phyloP scores from a whole-genome alignment of 2,888 invertebrate genomes.

The Craniophora ligustri region DNA sequence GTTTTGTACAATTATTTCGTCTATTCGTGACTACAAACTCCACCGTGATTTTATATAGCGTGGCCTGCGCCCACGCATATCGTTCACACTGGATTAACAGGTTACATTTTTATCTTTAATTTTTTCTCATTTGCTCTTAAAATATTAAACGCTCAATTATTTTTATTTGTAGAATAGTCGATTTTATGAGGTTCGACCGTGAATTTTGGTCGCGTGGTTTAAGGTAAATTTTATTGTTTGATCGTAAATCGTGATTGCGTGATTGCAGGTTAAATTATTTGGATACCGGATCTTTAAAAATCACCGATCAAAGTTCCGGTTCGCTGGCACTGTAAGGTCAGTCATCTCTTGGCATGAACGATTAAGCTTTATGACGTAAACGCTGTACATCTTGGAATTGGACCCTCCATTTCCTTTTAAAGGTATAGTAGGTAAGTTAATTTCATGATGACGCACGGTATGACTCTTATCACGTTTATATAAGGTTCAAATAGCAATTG shows the following conservation, averaged over 20 bases:
- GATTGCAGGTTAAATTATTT: conserved; percentile 42
- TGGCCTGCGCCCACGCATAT: conserved; percentile 73
- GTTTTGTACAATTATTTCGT: conserved; percentile 71
- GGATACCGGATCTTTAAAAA: conserved; percentile 45
- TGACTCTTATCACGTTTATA: too few relatives aligned
- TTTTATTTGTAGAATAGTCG: conserved; percentile 44
- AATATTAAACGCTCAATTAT: conserved; percentile 57
- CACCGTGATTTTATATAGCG: conserved; percentile 68
- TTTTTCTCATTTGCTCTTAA: conserved; percentile 52
- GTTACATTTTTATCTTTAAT: conserved; percentile 55
- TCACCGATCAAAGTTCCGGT: conserved; percentile 41
- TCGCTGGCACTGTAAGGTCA: conserved; percentile 34
- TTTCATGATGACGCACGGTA: too few relatives aligned
- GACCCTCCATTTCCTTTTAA: neutral
- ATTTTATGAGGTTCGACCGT: conserved; percentile 40
- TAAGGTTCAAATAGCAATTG: too few relatives aligned
- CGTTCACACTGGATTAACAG: conserved; percentile 67
- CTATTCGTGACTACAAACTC: conserved; percentile 66
- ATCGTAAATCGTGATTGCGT: conserved; percentile 40
- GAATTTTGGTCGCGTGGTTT: conserved; percentile 55
- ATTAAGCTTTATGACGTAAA: conserved; percentile 13
- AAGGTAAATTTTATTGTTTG: conserved; percentile 31
- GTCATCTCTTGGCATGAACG: conserved; percentile 25
- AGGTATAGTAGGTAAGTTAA: too few relatives aligned
- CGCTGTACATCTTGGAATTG: conserved; percentile 8